A percentile compares a stretch with the other conserved stretches of the same genome.
phyloP scores from a whole-genome alignment of 2,888 invertebrate genomes.

The Tupiocoris notatus region DNA sequence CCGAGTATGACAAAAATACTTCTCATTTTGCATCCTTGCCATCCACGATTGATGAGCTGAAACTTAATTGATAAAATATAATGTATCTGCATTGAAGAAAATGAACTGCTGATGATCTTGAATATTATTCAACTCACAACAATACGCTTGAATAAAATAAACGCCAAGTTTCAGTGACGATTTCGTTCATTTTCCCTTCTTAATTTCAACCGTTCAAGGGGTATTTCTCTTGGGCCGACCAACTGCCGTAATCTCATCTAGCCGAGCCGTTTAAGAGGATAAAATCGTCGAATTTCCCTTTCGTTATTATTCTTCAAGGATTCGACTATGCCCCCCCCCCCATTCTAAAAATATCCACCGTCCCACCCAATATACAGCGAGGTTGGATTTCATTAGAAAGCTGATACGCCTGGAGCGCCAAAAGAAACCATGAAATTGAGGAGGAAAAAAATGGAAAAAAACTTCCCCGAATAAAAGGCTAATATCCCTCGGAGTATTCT shows the following conservation, averaged over 20 bases:
- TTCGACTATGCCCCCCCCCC: neutral
- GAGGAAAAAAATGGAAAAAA: neutral
- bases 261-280: neutral
- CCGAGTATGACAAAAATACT: no score
- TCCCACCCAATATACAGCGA: neutral
- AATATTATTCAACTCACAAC: no score
- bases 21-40: no score
- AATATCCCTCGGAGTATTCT: conserved; percentile 34
- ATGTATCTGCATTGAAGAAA: no score
- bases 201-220: no score
- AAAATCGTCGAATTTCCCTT: neutral
- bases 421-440: neutral
- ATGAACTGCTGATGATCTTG: no score
- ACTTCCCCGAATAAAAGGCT: conserved; percentile 28
- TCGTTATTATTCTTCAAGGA: neutral
- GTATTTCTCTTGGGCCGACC: no score
- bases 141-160: no score
- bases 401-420: conserved; percentile 21
- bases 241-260: neutral
- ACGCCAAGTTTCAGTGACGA: no score
- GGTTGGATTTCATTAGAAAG: conserved; percentile 33
- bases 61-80: no score
- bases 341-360: neutral
- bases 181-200: no score
- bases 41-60: no score